Evolutionary conservation across 92 coral and sea anemone species (phyloP).

Genomic region (Porites evermanni): DNA sequence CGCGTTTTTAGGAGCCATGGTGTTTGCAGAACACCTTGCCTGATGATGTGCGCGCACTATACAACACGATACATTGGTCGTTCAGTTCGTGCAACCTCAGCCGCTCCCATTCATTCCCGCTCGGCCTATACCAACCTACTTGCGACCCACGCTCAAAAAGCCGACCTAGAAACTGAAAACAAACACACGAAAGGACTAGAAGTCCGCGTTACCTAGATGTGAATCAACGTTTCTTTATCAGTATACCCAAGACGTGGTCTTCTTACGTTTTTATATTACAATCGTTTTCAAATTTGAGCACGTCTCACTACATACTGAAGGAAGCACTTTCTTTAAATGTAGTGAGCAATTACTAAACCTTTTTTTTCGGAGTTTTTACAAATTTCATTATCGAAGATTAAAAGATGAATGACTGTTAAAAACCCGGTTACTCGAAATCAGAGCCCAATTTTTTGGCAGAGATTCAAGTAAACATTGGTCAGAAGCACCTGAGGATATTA

Average conservation of each 20-base stretch:
- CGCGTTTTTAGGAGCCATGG: neutral
- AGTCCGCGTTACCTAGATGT: neutral
- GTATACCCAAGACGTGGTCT: neutral
- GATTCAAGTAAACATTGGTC: constrained; percentile 19
- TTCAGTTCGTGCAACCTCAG: constrained; percentile 5
- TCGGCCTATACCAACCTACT: neutral
- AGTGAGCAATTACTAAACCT: too few species aligned
- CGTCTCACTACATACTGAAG: neutral
- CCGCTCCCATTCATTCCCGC: neutral
- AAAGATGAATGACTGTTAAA: neutral
- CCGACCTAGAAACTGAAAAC: neutral
- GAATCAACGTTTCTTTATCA: neutral
- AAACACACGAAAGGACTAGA: neutral
- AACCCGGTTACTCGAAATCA: neutral
- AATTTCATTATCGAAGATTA: neutral
- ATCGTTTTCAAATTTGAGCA: neutral
- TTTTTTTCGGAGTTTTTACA: neutral
- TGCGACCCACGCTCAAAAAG: neutral
- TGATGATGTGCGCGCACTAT: too few species aligned
- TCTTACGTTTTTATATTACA: neutral
- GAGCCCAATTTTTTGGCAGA: neutral
- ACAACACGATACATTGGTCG: too few species aligned
- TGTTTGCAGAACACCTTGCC: neutral
- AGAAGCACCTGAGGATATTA: constrained; percentile 4
- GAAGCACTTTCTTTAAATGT: too few species aligned